Evolutionary conservation across 2,797 vertebrate species (phyloP).

Genomic region (Agapornis canus): DNA sequence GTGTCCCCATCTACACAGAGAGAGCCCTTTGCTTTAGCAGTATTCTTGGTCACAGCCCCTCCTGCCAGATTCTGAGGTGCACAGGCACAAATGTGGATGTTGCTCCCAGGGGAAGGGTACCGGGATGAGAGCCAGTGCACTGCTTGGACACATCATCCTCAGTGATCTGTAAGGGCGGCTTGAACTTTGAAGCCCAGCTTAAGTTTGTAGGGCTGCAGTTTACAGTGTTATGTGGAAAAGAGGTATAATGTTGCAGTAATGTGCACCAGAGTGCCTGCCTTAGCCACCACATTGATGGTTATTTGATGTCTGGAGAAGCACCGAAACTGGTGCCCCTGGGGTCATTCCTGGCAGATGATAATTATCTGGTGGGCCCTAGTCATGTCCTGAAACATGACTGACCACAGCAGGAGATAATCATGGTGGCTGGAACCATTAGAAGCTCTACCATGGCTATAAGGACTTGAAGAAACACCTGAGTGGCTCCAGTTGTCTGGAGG

Average conservation of each 20-base stretch:
- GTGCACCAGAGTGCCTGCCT: rapidly evolving
- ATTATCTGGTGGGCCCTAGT: not conserved
- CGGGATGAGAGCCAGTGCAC: not conserved
- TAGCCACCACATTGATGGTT: rapidly evolving
- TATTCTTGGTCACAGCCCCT: not conserved
- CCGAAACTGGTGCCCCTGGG: not conserved
- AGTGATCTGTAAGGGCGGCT: not conserved
- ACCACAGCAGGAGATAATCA: not conserved
- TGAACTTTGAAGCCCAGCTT: not conserved
- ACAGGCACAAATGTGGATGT: not conserved
- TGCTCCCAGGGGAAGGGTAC: not conserved
- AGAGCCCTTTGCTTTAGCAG: not conserved
- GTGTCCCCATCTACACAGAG: not conserved
- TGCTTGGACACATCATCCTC: not conserved
- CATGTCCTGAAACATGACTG: not conserved
- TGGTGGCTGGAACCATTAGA: not conserved
- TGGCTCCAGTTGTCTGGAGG: not conserved
- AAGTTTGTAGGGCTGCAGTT: not conserved
- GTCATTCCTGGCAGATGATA: not conserved
- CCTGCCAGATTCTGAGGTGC: not conserved
- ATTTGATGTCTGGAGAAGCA: not conserved
- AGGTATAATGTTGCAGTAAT: rapidly evolving
- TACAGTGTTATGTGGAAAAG: not conserved
- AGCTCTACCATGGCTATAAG: not conserved
- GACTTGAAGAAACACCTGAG: not conserved